A percentile compares a stretch with the other conserved stretches of the same genome.
These are phyloP conservation scores for Lethenteron reissneri DNA, from an alignment of 2,113 vertebrate species.

Conservation along the genomic window DNA sequence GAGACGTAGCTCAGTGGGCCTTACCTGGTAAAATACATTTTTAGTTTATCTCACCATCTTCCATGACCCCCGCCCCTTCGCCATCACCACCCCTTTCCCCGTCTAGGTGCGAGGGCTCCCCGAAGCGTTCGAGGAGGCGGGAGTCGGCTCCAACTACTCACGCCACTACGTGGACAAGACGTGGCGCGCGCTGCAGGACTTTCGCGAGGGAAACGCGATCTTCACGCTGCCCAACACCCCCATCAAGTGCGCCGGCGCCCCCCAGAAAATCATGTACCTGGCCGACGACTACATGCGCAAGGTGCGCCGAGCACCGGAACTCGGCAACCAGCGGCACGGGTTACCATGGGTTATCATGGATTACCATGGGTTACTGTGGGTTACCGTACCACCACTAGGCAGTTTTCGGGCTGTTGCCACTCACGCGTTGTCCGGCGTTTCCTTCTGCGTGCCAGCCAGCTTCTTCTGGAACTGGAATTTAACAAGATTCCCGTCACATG, in stretches of 20 bases:
- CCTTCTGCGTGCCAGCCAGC: too few species aligned
- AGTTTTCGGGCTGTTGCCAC: too few species aligned
- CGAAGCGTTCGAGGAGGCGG: conserved; percentile 55
- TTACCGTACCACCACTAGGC: too few species aligned
- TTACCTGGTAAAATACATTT: too few species aligned
- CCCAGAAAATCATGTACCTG: conserved; percentile 97
- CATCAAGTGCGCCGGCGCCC: conserved; percentile 77
- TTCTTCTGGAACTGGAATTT: too few species aligned
- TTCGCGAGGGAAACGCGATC: conserved; percentile 70
- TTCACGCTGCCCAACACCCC: conserved; percentile 79
- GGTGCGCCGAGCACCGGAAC: conserved; percentile 21
- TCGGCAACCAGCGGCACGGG: too few species aligned
- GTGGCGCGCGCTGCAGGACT: conserved; percentile 60
- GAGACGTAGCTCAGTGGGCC: too few species aligned
- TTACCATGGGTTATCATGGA: too few species aligned
- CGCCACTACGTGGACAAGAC: conserved; percentile 66
- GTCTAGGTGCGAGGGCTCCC: conserved; percentile 74
- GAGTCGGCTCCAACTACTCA: conserved; percentile 90
- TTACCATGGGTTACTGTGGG: too few species aligned
- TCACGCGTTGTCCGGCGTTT: too few species aligned
- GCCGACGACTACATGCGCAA: conserved; percentile 60
- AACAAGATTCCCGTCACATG: too few species aligned
- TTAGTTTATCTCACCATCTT: not conserved
- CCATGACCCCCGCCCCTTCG: not conserved
- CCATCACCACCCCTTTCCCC: conserved; percentile 14